Evolutionary conservation across 2,888 invertebrate species (phyloP).

Genomic region (Athripsodes cinereus): DNA sequence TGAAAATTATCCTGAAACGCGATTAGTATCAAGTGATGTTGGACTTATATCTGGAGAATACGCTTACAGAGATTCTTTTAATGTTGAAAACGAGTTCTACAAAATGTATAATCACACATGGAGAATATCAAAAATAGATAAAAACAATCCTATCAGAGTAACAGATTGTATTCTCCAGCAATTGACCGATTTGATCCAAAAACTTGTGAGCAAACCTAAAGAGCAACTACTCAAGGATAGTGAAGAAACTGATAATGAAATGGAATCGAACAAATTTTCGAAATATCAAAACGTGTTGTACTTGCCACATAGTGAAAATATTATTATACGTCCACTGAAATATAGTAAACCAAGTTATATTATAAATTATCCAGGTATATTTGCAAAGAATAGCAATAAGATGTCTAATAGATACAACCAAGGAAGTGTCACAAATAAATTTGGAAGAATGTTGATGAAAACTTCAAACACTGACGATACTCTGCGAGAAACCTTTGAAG

Average conservation of each 20-base stretch:
- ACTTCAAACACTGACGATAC: not conserved
- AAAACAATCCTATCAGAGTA: not conserved
- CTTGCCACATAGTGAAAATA: not conserved
- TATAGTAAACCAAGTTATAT: conserved; percentile 4
- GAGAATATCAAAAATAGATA: not conserved
- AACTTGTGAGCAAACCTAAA: not conserved
- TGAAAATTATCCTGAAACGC: too few species aligned
- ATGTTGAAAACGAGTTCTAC: not conserved
- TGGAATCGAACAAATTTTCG: not conserved
- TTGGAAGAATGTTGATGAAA: not conserved
- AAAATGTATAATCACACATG: not conserved
- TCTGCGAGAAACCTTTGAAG: not conserved
- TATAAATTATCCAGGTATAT: conserved; percentile 8
- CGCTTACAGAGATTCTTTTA: not conserved
- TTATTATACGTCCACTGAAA: not conserved
- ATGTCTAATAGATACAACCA: not conserved
- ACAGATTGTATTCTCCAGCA: conserved; percentile 9
- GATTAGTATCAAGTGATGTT: not conserved
- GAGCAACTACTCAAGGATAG: not conserved
- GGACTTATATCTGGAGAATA: not conserved
- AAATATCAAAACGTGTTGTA: not conserved
- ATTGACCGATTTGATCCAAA: not conserved
- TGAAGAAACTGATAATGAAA: not conserved
- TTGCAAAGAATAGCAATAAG: not conserved
- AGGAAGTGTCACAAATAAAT: not conserved